These are phyloP conservation scores for Lophura nycthemera DNA, from an alignment of 2,113 vertebrate genomes.

Conservation along the genomic window DNA sequence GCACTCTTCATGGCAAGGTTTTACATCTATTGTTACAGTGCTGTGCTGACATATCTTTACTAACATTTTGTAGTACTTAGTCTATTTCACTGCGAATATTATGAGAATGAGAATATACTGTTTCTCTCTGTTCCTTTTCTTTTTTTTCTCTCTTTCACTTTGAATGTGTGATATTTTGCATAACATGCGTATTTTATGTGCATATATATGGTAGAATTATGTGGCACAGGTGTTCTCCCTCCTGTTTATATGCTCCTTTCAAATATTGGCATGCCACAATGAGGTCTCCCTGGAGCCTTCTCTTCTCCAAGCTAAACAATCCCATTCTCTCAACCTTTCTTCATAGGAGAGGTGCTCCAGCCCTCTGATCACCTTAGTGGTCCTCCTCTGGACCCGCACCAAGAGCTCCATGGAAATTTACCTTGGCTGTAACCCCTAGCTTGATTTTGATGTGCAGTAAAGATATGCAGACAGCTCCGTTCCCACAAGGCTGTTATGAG, in stretches of 20 bases:
- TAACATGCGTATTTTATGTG: not conserved
- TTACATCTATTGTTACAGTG: fast-evolving
- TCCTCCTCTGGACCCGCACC: too few relatives aligned
- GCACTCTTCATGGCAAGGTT: fast-evolving
- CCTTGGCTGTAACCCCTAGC: fast-evolving
- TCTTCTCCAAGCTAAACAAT: too few relatives aligned
- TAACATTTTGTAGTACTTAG: not conserved
- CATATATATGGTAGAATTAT: not conserved
- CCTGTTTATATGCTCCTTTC: too few relatives aligned
- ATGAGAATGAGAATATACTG: not conserved
- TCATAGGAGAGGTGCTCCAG: too few relatives aligned
- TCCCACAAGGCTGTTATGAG: too few relatives aligned
- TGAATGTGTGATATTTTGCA: not conserved
- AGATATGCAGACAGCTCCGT: not conserved
- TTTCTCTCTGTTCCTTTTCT: not conserved
- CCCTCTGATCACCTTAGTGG: too few relatives aligned
- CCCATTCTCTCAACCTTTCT: too few relatives aligned
- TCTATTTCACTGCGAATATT: not conserved
- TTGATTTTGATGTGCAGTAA: fast-evolving
- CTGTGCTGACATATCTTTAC: not conserved
- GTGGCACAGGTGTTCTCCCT: too few relatives aligned
- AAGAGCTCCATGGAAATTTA: not conserved
- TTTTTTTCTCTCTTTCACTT: not conserved
- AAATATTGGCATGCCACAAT: too few relatives aligned
- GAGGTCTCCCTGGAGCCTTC: too few relatives aligned